Evolutionary conservation across 2,888 invertebrate genomes (phyloP), one percentile per base, ranked within the genome.

Genomic region (Thymelicus lineola): DNA sequence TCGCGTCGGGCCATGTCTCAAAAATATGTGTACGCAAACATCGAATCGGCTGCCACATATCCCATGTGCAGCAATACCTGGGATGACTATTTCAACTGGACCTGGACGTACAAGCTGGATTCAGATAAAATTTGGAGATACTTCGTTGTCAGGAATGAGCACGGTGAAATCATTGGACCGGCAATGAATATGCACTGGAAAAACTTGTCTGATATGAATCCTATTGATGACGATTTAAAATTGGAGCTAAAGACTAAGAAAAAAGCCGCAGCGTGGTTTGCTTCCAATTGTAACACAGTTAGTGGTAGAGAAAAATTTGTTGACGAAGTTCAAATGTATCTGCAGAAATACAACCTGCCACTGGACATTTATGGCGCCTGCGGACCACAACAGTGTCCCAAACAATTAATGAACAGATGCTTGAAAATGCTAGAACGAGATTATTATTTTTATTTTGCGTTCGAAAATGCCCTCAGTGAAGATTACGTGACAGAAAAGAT

Each of bases 401-500:
- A 77, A 72, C 63, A 78, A 45, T 77, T 79, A 15, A 84, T 84
- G 82, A 70, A 74, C n/a, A 73, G 73, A 15, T 91, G 90, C 73
- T 77, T 86, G 0, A 71, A 78, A 4, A 77, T 80, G 61, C 71
- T 90, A 6, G 76, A 86, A 68, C 80, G 74, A n/a, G 74, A 82
- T 28, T 91, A 90, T 66, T 88, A 81, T 73, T 91, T 91, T 75
- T 91, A 89, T 76, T 82, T 91, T 9, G 86, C 90, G 1, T 89
- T 90, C 64, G 91, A 91, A 73, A 90, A 89, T 73, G 79, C 89
- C 12, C 63, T 90, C 0, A 84, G 84, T 63, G 88, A 86, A n/a
- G 91, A 92, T 78, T 91, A 90, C 68, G 87, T 91, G 0, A 88
- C 91, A 1, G 90, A 92, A 74, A 91, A 90, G 73, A 69, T 91